These are phyloP conservation scores for Opisthograptis luteolata DNA, from an alignment of 2,888 invertebrate genomes.

Conservation along the genomic window DNA sequence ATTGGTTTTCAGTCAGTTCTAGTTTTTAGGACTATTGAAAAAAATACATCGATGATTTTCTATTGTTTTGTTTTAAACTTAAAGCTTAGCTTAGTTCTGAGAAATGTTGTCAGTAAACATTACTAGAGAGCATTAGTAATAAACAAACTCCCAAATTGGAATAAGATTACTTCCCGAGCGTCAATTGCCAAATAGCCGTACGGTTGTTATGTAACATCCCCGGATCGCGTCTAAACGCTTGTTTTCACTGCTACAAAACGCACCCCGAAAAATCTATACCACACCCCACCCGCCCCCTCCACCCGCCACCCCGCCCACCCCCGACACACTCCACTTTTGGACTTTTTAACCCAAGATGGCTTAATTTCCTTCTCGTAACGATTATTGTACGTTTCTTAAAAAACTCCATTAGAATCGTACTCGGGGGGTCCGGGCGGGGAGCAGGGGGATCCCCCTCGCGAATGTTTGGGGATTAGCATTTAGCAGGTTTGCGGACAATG, in stretches of 20 bases:
- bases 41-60: too few relatives aligned
- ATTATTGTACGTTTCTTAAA: conserved; percentile 67
- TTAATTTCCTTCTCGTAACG: conserved; percentile 73
- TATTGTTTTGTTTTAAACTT: too few relatives aligned
- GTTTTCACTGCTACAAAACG: conserved; percentile 60
- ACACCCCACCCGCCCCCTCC: conserved; percentile 38
- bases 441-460: conserved; percentile 31
- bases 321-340: conserved; percentile 62
- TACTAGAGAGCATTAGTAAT: neutral
- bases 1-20: too few relatives aligned
- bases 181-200: conserved; percentile 15
- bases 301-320: conserved; percentile 26
- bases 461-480: conserved; percentile 60
- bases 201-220: conserved; percentile 31
- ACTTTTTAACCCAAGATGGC: conserved; percentile 80
- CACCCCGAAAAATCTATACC: conserved; percentile 71
- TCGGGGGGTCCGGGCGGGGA: conserved; percentile 41
- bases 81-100: too few relatives aligned
- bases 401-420: conserved; percentile 69
- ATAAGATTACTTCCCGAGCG: conserved; percentile 3
- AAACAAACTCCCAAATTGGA: conserved; percentile 4
- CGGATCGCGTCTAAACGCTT: conserved; percentile 63
- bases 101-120: too few relatives aligned
- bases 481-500: conserved; percentile 55
- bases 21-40: too few relatives aligned